Evolutionary conservation across 2,113 vertebrate genomes (phyloP).

Genomic region (Dasypus novemcinctus): DNA sequence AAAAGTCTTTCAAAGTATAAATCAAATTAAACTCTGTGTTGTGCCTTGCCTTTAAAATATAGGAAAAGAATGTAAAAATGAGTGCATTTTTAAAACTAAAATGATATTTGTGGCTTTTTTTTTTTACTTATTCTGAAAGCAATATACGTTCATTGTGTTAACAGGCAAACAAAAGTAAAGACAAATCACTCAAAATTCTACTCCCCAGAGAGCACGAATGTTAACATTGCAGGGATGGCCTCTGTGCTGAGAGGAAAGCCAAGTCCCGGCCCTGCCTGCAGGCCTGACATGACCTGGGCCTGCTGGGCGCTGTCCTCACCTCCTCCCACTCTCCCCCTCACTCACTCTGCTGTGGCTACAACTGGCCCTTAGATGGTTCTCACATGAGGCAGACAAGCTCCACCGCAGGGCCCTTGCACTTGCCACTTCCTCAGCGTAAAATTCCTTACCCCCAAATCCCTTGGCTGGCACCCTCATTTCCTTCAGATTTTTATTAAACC

Average conservation of each 20-base stretch:
- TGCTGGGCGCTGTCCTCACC: not conserved
- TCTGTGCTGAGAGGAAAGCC: not conserved
- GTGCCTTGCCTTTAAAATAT: not conserved
- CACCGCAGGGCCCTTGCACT: not conserved
- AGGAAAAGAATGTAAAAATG: not conserved
- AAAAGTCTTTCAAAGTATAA: not conserved
- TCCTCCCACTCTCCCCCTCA: too few relatives aligned
- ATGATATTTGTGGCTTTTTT: not conserved
- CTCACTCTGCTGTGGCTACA: not conserved
- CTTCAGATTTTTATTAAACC: not conserved
- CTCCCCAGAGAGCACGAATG: not conserved
- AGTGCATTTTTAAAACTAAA: not conserved
- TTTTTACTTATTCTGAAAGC: not conserved
- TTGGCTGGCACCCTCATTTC: not conserved
- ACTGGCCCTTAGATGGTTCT: too few relatives aligned
- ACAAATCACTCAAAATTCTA: not conserved
- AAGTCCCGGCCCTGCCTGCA: not conserved
- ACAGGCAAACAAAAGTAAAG: not conserved
- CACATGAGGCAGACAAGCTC: rapidly evolving
- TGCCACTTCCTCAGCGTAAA: not conserved
- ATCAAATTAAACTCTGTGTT: not conserved
- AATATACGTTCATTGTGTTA: not conserved
- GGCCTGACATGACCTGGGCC: not conserved
- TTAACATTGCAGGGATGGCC: too few relatives aligned
- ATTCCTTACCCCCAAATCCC: not conserved